Evolutionary conservation across 2,113 vertebrate species (phyloP).

Genomic region (Centrocercus urophasianus): DNA sequence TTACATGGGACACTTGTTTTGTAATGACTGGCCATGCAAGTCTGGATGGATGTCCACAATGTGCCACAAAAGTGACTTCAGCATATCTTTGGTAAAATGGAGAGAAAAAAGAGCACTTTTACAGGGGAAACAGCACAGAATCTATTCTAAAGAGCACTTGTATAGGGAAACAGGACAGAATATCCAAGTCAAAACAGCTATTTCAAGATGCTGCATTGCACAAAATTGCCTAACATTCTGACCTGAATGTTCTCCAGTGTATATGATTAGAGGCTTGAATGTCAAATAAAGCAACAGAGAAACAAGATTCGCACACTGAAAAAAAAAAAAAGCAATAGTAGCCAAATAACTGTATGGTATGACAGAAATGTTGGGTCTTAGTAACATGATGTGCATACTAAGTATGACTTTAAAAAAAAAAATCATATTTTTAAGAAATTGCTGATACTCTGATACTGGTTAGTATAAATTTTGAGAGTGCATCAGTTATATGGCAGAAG

Average conservation of each 20-base stretch:
- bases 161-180: not conserved
- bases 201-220: not conserved
- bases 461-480: not conserved
- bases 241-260: not conserved
- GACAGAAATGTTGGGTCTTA: not conserved
- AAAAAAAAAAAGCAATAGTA: not conserved
- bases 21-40: not conserved
- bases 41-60: not conserved
- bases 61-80: not conserved
- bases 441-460: not conserved
- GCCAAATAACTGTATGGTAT: not conserved
- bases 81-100: not conserved
- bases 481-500: not conserved
- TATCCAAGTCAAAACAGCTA: not conserved
- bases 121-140: too few relatives aligned
- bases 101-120: not conserved
- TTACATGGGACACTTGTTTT: not conserved
- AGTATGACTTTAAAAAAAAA: not conserved
- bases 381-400: not conserved
- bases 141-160: not conserved
- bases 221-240: not conserved
- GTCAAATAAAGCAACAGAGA: not conserved
- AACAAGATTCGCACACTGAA: not conserved
- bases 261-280: not conserved
- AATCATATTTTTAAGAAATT: not conserved